These are phyloP conservation scores for Drosophila prosaltans DNA, from an alignment of 1,140 invertebrate genomes.

Conservation along the genomic window DNA sequence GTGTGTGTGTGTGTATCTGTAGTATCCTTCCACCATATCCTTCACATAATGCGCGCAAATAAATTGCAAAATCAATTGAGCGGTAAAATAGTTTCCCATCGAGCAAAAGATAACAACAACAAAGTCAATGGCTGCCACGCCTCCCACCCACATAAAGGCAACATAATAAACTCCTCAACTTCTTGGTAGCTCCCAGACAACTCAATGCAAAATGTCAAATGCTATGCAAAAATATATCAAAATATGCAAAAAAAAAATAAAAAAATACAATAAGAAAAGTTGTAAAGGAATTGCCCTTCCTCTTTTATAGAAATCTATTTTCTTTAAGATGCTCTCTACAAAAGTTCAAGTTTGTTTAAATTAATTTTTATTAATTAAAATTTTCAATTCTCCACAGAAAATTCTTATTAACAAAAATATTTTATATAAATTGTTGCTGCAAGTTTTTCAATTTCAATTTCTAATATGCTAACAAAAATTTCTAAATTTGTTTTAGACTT, in stretches of 20 bases:
- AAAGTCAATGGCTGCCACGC: conserved; percentile 51
- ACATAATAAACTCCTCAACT: conserved; percentile 6
- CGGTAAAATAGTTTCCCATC: conserved; percentile 79
- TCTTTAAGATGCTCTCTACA: no score
- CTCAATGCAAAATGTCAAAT: conserved; percentile 6
- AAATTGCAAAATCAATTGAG: conserved; percentile 83
- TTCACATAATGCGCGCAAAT: conserved; percentile 76
- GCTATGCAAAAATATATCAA: background rate
- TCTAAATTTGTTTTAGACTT: no score
- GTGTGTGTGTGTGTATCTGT: conserved; percentile 22
- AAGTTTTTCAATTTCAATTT: no score
- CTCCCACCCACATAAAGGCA: conserved; percentile 12
- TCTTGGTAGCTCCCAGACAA: background rate
- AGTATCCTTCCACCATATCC: conserved; percentile 20
- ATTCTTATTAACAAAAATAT: no score
- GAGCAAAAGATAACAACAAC: conserved; percentile 42
- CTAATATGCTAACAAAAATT: no score
- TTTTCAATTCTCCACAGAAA: no score
- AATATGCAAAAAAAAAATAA: background rate
- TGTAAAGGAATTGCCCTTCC: background rate
- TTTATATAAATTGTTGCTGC: no score
- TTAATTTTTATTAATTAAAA: no score
- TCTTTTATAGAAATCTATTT: no score
- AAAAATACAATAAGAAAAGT: background rate
- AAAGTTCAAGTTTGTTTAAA: no score